phyloP scores from a whole-genome alignment of 2,888 invertebrate species.

The Anaspis maculata region DNA sequence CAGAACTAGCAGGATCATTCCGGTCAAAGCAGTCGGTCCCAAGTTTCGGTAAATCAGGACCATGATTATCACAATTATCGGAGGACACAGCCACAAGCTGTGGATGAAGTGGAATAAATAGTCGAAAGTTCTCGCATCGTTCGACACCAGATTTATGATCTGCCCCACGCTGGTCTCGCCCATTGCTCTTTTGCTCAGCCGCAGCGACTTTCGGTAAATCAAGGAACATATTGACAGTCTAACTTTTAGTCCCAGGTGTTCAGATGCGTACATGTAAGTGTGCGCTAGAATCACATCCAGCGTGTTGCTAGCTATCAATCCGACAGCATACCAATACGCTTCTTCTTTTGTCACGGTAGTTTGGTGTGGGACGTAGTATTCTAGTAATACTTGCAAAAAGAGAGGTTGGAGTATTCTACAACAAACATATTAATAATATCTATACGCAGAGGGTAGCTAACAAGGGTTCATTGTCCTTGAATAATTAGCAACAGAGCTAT shows the following conservation, averaged over 20 bases:
- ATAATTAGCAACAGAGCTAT: too few species aligned
- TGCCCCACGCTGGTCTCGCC: slow-evolving; percentile 68
- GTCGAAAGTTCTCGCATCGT: slow-evolving; percentile 79
- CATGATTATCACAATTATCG: slow-evolving; percentile 62
- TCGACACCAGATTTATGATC: slow-evolving; percentile 50
- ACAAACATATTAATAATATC: too few species aligned
- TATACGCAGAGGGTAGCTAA: too few species aligned
- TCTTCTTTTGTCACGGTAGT: slow-evolving; percentile 39
- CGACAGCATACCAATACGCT: slow-evolving; percentile 65
- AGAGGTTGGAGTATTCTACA: slow-evolving; percentile 24
- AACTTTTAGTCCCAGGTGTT: slow-evolving; percentile 68
- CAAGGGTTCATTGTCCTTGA: too few species aligned
- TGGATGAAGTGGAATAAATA: slow-evolving; percentile 66
- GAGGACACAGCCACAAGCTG: slow-evolving; percentile 68
- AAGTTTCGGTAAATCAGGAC: slow-evolving; percentile 54
- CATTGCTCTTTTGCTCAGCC: slow-evolving; percentile 68
- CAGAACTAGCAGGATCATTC: slow-evolving; percentile 43
- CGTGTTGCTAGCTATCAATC: slow-evolving; percentile 62
- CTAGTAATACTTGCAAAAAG: slow-evolving; percentile 42
- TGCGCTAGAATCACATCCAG: slow-evolving; percentile 57
- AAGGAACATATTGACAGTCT: slow-evolving; percentile 60
- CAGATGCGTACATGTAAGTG: slow-evolving; percentile 77
- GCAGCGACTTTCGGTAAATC: slow-evolving; percentile 54
- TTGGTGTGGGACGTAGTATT: slow-evolving; percentile 49
- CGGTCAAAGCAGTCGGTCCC: slow-evolving; percentile 44